Percentiles rank a stretch among this genome's conserved stretches.
Conservation (phyloP, 2,888 invertebrate species). For the Volucella inflata region DNA sequence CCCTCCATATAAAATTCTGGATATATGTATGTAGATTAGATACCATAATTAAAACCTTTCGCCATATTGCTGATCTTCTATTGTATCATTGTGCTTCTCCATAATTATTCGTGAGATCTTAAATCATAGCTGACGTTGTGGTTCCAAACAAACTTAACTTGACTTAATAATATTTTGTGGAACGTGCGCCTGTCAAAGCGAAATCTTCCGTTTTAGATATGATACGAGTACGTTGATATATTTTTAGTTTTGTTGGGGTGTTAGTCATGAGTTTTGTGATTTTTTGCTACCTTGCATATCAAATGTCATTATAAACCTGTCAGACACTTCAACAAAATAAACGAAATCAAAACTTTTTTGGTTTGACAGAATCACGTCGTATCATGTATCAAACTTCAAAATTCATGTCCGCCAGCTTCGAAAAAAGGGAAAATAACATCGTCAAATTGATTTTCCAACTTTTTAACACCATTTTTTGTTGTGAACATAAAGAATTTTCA, state of each 20-base stretch:
- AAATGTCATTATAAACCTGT: background rate
- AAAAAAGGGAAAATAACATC: constrained; percentile 3
- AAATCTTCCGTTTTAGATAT: too few species aligned
- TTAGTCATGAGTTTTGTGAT: background rate
- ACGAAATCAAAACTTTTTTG: constrained; percentile 30
- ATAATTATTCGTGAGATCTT: too few species aligned
- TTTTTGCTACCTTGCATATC: background rate
- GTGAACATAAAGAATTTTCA: constrained; percentile 19
- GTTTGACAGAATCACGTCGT: constrained; percentile 1
- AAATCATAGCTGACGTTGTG: too few species aligned
- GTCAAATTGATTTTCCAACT: constrained; percentile 38
- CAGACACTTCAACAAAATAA: background rate
- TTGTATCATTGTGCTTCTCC: too few species aligned
- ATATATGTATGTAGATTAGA: too few species aligned
- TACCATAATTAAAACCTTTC: too few species aligned
- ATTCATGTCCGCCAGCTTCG: constrained; percentile 17
- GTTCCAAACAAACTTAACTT: too few species aligned
- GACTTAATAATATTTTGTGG: too few species aligned
- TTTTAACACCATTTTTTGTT: constrained; percentile 25
- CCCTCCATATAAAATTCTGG: too few species aligned
- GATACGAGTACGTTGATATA: too few species aligned
- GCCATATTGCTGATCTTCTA: too few species aligned
- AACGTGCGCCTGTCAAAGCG: too few species aligned
- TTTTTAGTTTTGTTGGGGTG: background rate
- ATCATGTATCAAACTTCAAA: constrained; percentile 38